Conservation (phyloP, 1,140 invertebrate species). For the Platyscapa corneri region DNA sequence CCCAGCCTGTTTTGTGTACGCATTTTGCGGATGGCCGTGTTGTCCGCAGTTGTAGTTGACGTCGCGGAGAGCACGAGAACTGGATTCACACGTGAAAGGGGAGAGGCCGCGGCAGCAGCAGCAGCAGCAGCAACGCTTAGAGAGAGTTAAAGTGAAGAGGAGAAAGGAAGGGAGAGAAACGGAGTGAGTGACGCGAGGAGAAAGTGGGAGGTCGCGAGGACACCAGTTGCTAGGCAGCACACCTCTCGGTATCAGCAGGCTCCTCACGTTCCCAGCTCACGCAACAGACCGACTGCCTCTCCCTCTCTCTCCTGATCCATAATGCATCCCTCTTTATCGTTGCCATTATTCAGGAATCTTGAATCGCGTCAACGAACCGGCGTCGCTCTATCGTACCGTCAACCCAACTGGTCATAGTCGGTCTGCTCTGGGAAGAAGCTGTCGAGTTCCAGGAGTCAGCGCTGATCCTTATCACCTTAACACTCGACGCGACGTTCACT, state of each 20-base stretch:
- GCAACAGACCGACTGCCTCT: constrained; percentile 55
- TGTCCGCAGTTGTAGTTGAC: neutral
- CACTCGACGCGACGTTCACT: too few species aligned
- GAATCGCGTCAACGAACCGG: neutral
- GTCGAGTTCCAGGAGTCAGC: too few species aligned
- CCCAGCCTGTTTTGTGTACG: neutral
- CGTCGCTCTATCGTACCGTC: too few species aligned
- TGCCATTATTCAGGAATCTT: neutral
- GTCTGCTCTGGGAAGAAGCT: too few species aligned
- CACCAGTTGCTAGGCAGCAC: constrained; percentile 73
- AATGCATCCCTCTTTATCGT: constrained; percentile 61
- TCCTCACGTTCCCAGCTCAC: constrained; percentile 58
- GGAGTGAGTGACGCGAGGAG: constrained; percentile 41
- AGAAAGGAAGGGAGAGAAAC: constrained; percentile 43
- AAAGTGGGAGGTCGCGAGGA: constrained; percentile 60
- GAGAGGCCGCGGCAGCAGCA: neutral
- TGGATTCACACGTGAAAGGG: constrained; percentile 51
- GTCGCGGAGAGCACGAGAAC: constrained; percentile 15
- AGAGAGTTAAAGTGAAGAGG: constrained; percentile 5
- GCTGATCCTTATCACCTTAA: too few species aligned
- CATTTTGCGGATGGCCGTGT: neutral
- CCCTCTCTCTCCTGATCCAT: constrained; percentile 54
- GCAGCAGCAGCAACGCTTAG: neutral
- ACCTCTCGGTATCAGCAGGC: constrained; percentile 65
- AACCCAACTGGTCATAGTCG: too few species aligned